Base-by-base conservation (phyloP, 2,113 vertebrate species). In the Hippolais icterina region DNA sequence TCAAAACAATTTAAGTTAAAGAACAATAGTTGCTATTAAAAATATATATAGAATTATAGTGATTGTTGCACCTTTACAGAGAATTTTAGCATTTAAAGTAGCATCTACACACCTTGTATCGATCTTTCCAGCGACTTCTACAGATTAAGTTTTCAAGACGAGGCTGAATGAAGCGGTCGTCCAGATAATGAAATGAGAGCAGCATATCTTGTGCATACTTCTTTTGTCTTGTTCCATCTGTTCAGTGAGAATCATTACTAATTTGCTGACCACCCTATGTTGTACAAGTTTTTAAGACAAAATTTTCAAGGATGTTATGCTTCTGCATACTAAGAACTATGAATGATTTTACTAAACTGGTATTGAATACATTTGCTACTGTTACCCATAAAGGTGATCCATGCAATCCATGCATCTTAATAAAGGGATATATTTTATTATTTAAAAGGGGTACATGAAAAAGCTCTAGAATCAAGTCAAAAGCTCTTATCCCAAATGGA, bases 81-180 rank as follows among this genome's bases (percentile, higher is more conserved):
- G 33, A 65, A 78, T 39, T 72, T 71, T 25, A 49, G 31, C 35
- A 31, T 37, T 80, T 49, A 41, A 59, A 63, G 59, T 9, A 56
- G 41, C 65, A 94, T 41, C 20, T 53, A 25, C 57, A 19, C 78
- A 98, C 98, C 98, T 98, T 99, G 91, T 99, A 99, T 39, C 97
- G 97, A 5, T 98, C 97, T 83, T 97, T 98, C 98, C 98, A 99
- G 83, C 98, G 98, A 95, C 99, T 98, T 87, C 97, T 97, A 69
- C 98, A 92, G 61, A 85, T 84, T 60, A 99, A 96, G 66, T 95
- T 98, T 59, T 98, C 98, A 52, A 99, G 97, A 61, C 98, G 98
- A 10, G 98, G 98, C n/a, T 98, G 97, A 95, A 99, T 66, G 89
- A 98, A 97, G 53, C 96, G 97, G 33, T 98, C 42, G 35, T 99